Conservation (phyloP, 2,888 invertebrate species). For the Formica aserva region DNA sequence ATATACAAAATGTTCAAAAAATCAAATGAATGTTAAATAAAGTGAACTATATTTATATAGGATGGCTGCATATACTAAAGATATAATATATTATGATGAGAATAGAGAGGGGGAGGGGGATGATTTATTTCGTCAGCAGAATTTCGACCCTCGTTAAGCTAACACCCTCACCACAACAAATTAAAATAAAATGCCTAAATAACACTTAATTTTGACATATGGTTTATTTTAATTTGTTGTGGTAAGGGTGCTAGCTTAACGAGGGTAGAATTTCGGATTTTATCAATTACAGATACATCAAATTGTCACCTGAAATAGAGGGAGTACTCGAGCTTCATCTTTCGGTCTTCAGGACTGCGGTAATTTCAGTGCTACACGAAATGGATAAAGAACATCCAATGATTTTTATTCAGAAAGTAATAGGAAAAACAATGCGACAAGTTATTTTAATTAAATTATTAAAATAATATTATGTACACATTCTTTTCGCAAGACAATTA, state of each 20-base stretch:
- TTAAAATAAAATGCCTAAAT: too few species aligned
- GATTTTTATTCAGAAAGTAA: slow-evolving; percentile 41
- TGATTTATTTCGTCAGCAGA: slow-evolving; percentile 78
- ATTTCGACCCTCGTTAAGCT: slow-evolving; percentile 59
- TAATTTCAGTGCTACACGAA: slow-evolving; percentile 38
- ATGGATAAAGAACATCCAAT: slow-evolving; percentile 43
- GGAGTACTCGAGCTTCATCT: slow-evolving; percentile 70
- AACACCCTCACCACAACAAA: too few species aligned
- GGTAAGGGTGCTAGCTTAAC: too few species aligned
- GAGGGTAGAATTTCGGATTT: slow-evolving; percentile 76
- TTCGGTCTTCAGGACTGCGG: slow-evolving; percentile 71
- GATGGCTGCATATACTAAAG: slow-evolving; percentile 77
- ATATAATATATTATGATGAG: slow-evolving; percentile 77
- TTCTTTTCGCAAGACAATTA: not conserved
- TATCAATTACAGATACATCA: slow-evolving; percentile 75
- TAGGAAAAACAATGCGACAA: slow-evolving; percentile 35
- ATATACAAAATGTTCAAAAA: not conserved
- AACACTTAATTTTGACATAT: too few species aligned
- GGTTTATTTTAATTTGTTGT: too few species aligned
- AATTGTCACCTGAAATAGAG: slow-evolving; percentile 79
- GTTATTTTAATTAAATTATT: not conserved
- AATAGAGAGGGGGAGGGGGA: slow-evolving; percentile 39
- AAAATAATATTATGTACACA: not conserved
- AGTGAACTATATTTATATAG: slow-evolving; percentile 51
- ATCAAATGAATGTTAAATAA: not conserved